Conservation (phyloP, 1,140 invertebrate species). For the Aphidius gifuensis region DNA sequence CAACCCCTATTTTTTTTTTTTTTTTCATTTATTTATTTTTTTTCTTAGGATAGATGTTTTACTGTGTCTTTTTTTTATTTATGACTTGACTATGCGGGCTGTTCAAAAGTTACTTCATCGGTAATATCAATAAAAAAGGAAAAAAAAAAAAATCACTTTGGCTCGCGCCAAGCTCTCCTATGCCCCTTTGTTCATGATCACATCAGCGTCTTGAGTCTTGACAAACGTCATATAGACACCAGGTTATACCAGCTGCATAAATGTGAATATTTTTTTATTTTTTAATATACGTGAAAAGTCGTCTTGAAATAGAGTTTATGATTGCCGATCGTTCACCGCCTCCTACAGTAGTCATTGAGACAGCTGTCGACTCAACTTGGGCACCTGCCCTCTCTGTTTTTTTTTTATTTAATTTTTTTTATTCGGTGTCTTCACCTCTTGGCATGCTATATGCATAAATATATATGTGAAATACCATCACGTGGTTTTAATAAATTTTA, state of each 20-base stretch:
- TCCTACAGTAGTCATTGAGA: slow-evolving; percentile 16
- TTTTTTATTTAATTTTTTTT: background rate
- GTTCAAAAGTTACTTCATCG: background rate
- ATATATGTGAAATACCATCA: too few relatives aligned
- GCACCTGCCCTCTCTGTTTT: slow-evolving; percentile 19
- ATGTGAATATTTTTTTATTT: too few relatives aligned
- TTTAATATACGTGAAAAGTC: slow-evolving; percentile 15
- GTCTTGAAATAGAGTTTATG: slow-evolving; percentile 21
- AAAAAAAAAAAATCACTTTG: slow-evolving; percentile 7
- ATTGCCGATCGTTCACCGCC: slow-evolving; percentile 19
- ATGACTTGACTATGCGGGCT: slow-evolving; percentile 4
- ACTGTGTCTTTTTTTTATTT: background rate
- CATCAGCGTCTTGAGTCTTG: slow-evolving; percentile 2
- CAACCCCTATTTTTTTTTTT: background rate
- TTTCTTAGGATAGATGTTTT: background rate
- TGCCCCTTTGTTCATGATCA: slow-evolving; percentile 6
- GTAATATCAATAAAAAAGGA: slow-evolving; percentile 3
- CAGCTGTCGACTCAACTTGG: slow-evolving; percentile 22
- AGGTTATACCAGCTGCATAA: slow-evolving; percentile 6
- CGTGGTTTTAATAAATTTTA: too few relatives aligned
- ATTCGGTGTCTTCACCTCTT: too few relatives aligned
- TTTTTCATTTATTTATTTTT: too few relatives aligned
- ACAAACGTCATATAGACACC: too few relatives aligned
- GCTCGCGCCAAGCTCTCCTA: slow-evolving; percentile 7
- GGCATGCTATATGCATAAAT: too few relatives aligned